Evolutionary conservation across 2,113 vertebrate genomes (phyloP).

Genomic region (Ceratotherium simum): DNA sequence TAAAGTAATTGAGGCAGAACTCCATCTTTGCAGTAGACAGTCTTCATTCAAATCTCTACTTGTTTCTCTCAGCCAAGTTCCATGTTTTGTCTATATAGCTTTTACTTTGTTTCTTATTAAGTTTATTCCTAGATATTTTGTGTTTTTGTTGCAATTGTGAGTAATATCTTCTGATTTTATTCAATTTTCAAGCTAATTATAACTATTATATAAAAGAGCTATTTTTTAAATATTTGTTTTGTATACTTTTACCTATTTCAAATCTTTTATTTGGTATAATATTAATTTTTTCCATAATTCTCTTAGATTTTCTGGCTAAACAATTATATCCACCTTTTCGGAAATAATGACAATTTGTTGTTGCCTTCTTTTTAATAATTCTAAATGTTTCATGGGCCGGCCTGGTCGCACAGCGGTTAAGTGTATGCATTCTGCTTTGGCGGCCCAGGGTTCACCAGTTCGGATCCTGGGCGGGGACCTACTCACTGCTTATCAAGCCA

Average conservation of each 20-base stretch:
- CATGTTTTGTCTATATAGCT: not conserved
- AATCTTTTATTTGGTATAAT: not conserved
- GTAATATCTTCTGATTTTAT: not conserved
- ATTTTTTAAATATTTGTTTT: not conserved
- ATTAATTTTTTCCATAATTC: not conserved
- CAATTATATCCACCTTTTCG: not conserved
- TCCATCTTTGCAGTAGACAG: not conserved
- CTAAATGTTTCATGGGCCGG: not conserved
- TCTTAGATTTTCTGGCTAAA: not conserved
- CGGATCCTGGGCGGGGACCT: no score
- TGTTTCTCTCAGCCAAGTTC: not conserved
- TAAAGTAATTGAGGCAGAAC: not conserved
- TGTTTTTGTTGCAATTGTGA: not conserved
- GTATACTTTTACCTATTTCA: not conserved
- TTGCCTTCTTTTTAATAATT: not conserved
- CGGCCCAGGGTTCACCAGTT: no score
- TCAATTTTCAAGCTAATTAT: not conserved
- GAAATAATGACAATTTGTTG: not conserved
- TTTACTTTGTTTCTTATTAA: not conserved
- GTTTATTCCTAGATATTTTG: not conserved
- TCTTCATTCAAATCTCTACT: conserved; percentile 1
- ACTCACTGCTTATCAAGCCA: no score
- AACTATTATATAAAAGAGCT: not conserved
- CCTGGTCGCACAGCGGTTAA: no score
- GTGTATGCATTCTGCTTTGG: no score